Conservation (phyloP, 2,113 vertebrate species). For the Ursus arctos region DNA sequence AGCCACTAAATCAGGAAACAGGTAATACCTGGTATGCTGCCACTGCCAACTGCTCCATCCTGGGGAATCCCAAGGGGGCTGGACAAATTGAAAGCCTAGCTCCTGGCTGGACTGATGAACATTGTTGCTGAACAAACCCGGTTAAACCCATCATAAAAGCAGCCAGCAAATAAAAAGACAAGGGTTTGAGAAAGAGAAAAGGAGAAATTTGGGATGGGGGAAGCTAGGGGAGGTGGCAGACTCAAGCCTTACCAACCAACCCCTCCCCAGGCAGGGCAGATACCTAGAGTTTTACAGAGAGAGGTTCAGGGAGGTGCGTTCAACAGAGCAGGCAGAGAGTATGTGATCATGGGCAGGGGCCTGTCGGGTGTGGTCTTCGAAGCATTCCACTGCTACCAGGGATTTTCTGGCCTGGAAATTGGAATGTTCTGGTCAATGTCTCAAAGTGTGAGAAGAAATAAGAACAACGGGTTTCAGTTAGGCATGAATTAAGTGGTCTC, state of each 20-base stretch:
- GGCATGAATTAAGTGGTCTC: not conserved
- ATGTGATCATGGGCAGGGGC: not conserved
- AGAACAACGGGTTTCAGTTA: too few species aligned
- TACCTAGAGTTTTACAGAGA: not conserved
- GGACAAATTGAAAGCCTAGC: not conserved
- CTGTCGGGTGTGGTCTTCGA: not conserved
- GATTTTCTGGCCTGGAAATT: not conserved
- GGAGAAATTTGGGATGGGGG: not conserved
- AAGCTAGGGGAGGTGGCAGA: too few species aligned
- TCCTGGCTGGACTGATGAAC: not conserved
- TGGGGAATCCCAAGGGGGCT: not conserved
- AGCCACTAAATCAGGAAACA: not conserved
- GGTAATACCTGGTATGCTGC: not conserved
- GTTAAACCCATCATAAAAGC: not conserved
- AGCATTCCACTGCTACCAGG: not conserved
- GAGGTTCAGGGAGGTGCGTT: not conserved
- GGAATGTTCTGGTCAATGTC: not conserved
- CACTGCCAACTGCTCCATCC: not conserved
- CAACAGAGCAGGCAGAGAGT: not conserved
- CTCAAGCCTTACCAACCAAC: not conserved
- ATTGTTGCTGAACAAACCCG: not conserved
- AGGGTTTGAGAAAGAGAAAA: not conserved
- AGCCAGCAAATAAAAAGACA: not conserved
- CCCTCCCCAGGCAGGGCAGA: not conserved
- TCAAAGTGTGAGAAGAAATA: not conserved